Evolutionary conservation across 2,113 vertebrate genomes (phyloP), one percentile per base, ranked within the genome.

Genomic region (Semnopithecus entellus): DNA sequence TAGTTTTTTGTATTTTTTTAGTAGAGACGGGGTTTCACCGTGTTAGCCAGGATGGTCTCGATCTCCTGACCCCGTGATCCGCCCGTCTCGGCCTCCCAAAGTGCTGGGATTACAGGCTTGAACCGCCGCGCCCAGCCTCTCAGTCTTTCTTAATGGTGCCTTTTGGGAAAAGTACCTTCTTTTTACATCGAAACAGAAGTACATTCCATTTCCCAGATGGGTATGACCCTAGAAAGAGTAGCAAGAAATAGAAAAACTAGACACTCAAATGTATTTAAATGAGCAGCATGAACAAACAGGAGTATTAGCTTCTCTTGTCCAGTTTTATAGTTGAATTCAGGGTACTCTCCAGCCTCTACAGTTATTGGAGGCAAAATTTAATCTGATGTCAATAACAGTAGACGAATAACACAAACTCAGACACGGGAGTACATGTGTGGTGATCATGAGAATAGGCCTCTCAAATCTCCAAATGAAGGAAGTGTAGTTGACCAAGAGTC

Each of bases 91-190:
- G n/a, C n/a, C n/a, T n/a, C n/a, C n/a, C n/a, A n/a, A n/a, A n/a
- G n/a, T n/a, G n/a, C n/a, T n/a, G n/a, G n/a, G n/a, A n/a, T n/a
- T n/a, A n/a, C n/a, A n/a, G n/a, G n/a, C n/a, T n/a, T n/a, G n/a
- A n/a, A n/a, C n/a, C n/a, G n/a, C n/a, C n/a, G n/a, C n/a, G n/a
- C n/a, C n/a, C n/a, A n/a, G n/a, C n/a, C n/a, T 72, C 32, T 52
- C 17, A 30, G 55, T 92, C 75, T 95, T 95, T 95, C 43, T 88
- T 88, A 97, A 0, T 86, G 59, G 57, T 68, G 70, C 30, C 73
- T 96, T 97, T 97, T 38, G 91, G 81, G 20, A 52, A 95, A 93
- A 96, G 20, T 35, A 0, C 0, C 64, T 55, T 95, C 52, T 32
- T 27, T 91, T 96, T 4, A 3, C 11, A 64, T 50, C 88, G 66